phyloP scores from a whole-genome alignment of 2,113 vertebrate species.

The Podarcis raffonei region DNA sequence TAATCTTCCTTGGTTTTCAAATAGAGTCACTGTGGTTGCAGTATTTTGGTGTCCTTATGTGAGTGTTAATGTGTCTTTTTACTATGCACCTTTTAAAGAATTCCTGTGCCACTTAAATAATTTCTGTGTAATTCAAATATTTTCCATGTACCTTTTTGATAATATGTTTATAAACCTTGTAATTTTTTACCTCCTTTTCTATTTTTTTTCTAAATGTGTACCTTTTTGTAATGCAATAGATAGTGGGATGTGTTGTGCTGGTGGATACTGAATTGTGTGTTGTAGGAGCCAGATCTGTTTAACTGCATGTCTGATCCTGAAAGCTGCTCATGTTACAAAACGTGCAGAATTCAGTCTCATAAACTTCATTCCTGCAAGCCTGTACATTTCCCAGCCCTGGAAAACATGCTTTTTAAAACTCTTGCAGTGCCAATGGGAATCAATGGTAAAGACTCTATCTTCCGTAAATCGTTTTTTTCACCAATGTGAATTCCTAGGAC shows the following conservation, averaged over 20 bases:
- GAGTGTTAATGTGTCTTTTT: too few species aligned
- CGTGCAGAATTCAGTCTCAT: too few species aligned
- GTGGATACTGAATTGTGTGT: background rate
- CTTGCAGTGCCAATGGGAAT: background rate
- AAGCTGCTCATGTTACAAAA: background rate
- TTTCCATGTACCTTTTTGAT: too few species aligned
- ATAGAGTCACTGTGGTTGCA: too few species aligned
- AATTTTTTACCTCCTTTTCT: too few species aligned
- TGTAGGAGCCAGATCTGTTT: background rate
- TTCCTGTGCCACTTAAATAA: too few species aligned
- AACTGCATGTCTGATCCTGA: background rate
- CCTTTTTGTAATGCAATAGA: background rate
- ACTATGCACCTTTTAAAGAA: too few species aligned
- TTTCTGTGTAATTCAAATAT: too few species aligned
- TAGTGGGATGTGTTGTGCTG: fast-evolving
- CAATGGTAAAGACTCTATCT: background rate
- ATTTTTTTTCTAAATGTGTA: too few species aligned
- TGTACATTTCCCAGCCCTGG: background rate
- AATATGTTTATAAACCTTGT: too few species aligned
- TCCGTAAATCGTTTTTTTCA: background rate
- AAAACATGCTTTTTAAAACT: background rate
- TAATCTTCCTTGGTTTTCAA: background rate
- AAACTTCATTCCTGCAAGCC: background rate
- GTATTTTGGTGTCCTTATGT: too few species aligned
- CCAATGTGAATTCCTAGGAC: background rate